Base-by-base conservation (phyloP, 2,797 vertebrate species). In the Telmatherina bonti region DNA sequence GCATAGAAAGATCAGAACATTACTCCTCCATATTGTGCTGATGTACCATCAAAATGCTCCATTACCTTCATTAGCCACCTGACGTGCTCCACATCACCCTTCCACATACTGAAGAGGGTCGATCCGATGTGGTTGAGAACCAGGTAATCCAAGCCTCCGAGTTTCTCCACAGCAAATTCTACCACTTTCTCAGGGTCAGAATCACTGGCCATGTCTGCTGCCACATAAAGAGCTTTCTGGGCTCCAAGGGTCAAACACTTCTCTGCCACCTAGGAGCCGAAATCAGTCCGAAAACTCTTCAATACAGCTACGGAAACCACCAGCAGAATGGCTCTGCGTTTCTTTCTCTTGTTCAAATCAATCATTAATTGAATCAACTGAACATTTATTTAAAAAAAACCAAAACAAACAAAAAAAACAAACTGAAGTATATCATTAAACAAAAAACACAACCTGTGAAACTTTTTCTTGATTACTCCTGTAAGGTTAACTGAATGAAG, bases 61-160 rank as follows among this genome's bases (percentile, higher is more conserved):
- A 33, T n/a, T 89, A 97, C 96, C 96, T 97, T 93, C 94, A 96
- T 90, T 26, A 97, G 89, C 95, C 95, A 94, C 67, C 58, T 81
- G 2, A 78, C 86, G 6, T 95, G 93, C 0, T 94, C 91, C 62
- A 95, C 47, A 20, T 96, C 94, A 54, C 93, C 93, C 0, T 78
- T 49, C 95, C 95, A 96, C 90, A 93, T 91, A 73, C 82, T 74
- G 75, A 95, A 96, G 8, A 85, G 93, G 65, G 67, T 92, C 0
- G 67, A 9, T 1, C 96, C 96, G 0, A 97, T 93, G 86, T 97
- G 96, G 81, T 96, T 98, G 71, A 97, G 80, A 63, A 97, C 93
- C 15, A 97, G 70, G 69, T 94, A 96, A 79, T 97, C 96, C 92
- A 97, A 79, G 2, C 96, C 95, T 18, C 95, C 95, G 9, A 97